A percentile compares a stretch with the other conserved stretches of the same genome.
These are phyloP conservation scores for Drosophila varians DNA, from an alignment of 1,140 invertebrate species.

Conservation along the genomic window DNA sequence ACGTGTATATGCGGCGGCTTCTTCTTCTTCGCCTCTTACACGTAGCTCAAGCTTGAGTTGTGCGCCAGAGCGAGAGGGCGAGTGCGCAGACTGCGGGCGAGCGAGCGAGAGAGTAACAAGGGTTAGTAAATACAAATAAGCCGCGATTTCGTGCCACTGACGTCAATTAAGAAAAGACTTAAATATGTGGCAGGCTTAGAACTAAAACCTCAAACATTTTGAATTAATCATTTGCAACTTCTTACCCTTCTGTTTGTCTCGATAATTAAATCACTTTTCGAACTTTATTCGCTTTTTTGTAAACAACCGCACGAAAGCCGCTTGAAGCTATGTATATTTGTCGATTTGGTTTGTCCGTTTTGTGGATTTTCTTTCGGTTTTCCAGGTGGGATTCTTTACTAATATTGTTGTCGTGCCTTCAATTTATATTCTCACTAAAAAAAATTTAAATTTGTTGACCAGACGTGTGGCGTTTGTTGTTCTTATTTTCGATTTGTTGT, in stretches of 20 bases:
- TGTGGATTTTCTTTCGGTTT: neutral
- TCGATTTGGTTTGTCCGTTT: neutral
- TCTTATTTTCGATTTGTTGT: neutral
- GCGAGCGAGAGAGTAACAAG: constrained; percentile 5
- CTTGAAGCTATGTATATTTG: neutral
- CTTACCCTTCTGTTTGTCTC: neutral
- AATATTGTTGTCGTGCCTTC: neutral
- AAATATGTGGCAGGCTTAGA: constrained; percentile 1
- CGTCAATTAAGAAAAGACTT: constrained; percentile 17
- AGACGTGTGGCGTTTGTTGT: neutral
- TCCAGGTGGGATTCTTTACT: neutral
- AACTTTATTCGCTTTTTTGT: neutral
- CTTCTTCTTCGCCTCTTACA: constrained; percentile 14
- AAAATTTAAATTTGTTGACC: neutral
- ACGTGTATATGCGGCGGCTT: constrained; percentile 39
- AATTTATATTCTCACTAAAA: neutral
- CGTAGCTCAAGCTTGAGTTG: constrained; percentile 19
- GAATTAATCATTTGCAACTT: neutral
- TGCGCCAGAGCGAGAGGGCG: constrained; percentile 7
- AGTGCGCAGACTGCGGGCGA: neutral
- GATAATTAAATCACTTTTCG: neutral
- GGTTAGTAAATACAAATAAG: constrained; percentile 16
- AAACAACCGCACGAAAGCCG: neutral
- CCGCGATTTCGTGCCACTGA: constrained; percentile 27
- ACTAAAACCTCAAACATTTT: neutral